Evolutionary conservation across 2,888 invertebrate genomes (phyloP).

Genomic region (Ypsolopha sequella): DNA sequence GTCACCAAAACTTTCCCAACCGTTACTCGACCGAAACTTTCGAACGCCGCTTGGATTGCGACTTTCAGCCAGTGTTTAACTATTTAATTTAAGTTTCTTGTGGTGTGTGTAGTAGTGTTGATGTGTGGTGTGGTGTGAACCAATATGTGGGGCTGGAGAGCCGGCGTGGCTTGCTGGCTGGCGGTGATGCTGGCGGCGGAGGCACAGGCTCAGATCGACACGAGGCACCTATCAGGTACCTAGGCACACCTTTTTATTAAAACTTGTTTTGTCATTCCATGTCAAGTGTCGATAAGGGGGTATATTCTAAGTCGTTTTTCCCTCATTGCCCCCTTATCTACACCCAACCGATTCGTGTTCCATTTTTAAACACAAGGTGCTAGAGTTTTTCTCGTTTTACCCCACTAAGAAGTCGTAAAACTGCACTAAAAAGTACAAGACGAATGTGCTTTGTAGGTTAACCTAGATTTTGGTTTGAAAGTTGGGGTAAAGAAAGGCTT

Average conservation of each 20-base stretch:
- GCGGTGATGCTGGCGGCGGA: constrained; percentile 36
- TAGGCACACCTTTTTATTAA: neutral
- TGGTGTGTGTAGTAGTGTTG: constrained; percentile 32
- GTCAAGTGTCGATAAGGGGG: too few species aligned
- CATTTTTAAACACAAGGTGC: too few species aligned
- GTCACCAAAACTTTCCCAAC: constrained; percentile 53
- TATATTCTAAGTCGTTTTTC: too few species aligned
- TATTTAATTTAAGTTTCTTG: constrained; percentile 30
- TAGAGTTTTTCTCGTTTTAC: too few species aligned
- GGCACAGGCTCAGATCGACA: constrained; percentile 49
- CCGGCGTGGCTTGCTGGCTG: constrained; percentile 60
- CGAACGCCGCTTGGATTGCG: constrained; percentile 16
- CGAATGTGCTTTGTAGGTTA: too few species aligned
- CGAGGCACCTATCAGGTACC: constrained; percentile 57
- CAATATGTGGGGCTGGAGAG: constrained; percentile 33
- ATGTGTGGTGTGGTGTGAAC: constrained; percentile 52
- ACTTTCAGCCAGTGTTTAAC: neutral
- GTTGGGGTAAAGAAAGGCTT: too few species aligned
- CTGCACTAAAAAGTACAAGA: too few species aligned
- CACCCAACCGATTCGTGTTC: too few species aligned
- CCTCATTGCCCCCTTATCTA: too few species aligned
- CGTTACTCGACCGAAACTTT: constrained; percentile 29
- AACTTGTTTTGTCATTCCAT: neutral
- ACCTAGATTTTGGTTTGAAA: too few species aligned
- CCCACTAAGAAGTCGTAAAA: too few species aligned